Evolutionary conservation across 2,888 invertebrate genomes (phyloP).

Genomic region (Lasioglossum figueresi): DNA sequence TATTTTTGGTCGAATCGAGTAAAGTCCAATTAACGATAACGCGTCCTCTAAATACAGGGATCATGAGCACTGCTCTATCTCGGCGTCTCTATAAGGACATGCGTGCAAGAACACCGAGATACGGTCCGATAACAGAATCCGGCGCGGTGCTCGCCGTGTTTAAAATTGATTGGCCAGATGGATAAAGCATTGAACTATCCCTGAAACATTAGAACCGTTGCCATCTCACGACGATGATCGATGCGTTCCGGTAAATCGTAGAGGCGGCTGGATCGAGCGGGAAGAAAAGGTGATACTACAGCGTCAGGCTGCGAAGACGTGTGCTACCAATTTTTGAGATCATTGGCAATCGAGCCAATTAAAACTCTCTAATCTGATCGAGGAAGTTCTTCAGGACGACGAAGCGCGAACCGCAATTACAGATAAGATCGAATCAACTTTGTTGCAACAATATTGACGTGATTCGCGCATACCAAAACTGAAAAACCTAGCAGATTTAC

Average conservation of each 20-base stretch:
- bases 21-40: conserved; percentile 30
- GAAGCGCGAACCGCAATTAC: conserved; percentile 3
- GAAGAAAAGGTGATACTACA: not conserved
- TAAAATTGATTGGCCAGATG: conserved; percentile 1
- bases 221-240: conserved; percentile 10
- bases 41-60: conserved; percentile 7
- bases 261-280: not conserved
- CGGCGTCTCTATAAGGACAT: conserved; percentile 12
- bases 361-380: conserved; percentile 21
- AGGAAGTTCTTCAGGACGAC: not conserved
- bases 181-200: not conserved
- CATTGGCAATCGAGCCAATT: conserved; percentile 5
- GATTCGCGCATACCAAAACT: not conserved
- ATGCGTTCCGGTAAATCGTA: not conserved
- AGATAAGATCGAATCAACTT: conserved; percentile 32
- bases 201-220: not conserved
- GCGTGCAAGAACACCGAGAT: not conserved
- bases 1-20: conserved; percentile 2
- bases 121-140: conserved; percentile 23
- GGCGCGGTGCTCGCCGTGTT: not conserved
- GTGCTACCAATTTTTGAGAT: not conserved
- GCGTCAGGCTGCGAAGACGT: not conserved
- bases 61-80: not conserved
- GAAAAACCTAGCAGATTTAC: not conserved
- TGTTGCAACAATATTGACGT: conserved; percentile 8